Percentiles rank a stretch among this genome's conserved stretches.
Conservation (phyloP, 2,888 invertebrate species). For the Listrodromus nycthemerus region DNA sequence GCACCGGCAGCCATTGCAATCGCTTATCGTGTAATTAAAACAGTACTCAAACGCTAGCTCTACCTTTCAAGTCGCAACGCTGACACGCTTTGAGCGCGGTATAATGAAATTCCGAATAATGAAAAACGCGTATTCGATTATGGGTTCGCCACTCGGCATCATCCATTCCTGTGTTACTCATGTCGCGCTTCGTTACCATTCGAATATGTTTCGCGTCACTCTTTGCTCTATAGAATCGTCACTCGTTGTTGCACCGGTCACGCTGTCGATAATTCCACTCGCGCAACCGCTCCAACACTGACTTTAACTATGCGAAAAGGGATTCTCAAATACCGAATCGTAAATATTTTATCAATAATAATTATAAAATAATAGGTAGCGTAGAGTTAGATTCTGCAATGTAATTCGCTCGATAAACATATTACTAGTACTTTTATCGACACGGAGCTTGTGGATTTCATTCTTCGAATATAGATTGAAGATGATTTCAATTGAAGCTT, state of each 20-base stretch:
- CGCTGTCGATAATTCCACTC: slow-evolving; percentile 3
- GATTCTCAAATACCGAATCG: slow-evolving; percentile 1
- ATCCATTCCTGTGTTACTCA: background rate
- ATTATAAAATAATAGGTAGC: background rate
- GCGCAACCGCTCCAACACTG: slow-evolving; percentile 10
- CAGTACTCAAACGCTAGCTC: background rate
- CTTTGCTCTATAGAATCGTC: slow-evolving; percentile 11
- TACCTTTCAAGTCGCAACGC: background rate
- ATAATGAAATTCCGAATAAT: slow-evolving; percentile 11
- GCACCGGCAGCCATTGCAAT: background rate
- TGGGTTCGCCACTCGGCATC: background rate
- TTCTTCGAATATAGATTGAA: background rate
- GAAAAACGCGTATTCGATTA: slow-evolving; percentile 11
- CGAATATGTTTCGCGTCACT: background rate
- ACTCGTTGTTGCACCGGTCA: slow-evolving; percentile 18
- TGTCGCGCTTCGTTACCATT: slow-evolving; percentile 10
- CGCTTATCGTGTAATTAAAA: slow-evolving; percentile 34
- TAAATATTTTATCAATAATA: background rate
- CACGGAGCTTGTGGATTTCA: background rate
- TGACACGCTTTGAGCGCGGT: slow-evolving; percentile 5
- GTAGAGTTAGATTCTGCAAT: background rate
- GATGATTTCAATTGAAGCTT: background rate
- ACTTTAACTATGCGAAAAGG: slow-evolving; percentile 29
- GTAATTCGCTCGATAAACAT: background rate
- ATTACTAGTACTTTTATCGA: background rate